These are phyloP conservation scores for Meleagris gallopavo DNA, from an alignment of 2,113 vertebrate genomes.

Conservation along the genomic window DNA sequence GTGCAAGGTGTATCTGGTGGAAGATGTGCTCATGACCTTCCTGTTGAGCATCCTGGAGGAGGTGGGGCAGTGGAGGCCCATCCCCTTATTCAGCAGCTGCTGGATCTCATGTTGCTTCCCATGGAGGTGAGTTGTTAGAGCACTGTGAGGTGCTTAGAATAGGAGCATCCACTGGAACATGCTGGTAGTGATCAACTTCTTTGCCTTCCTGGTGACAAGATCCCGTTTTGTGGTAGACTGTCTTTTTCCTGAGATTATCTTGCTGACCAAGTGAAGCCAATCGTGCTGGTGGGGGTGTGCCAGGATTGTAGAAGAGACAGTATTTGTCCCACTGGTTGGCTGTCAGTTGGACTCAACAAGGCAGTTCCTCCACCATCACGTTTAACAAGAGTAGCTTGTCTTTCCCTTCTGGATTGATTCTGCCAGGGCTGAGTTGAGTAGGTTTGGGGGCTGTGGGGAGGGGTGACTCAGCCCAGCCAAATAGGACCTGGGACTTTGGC, in stretches of 20 bases:
- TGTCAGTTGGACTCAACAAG: not conserved
- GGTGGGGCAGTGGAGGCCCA: too few species aligned
- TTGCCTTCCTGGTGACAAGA: not conserved
- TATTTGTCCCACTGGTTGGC: not conserved
- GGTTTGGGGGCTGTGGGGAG: not conserved
- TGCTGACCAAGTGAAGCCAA: not conserved
- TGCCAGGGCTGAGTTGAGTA: not conserved
- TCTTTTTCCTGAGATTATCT: not conserved
- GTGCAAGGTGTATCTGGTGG: slow-evolving; percentile 96
- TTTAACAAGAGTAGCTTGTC: not conserved
- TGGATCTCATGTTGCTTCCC: slow-evolving; percentile 97
- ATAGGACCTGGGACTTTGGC: not conserved
- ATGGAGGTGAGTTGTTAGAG: slow-evolving; percentile 88
- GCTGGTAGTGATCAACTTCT: not conserved
- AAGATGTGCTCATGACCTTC: slow-evolving; percentile 95
- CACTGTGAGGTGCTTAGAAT: not conserved
- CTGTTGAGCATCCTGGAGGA: slow-evolving; percentile 89
- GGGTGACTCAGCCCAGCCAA: not conserved
- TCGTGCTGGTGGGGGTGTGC: not conserved
- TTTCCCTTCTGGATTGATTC: not conserved
- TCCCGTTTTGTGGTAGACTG: not conserved
- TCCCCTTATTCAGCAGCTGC: slow-evolving; percentile 89
- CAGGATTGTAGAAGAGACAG: not conserved
- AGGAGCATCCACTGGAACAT: not conserved
- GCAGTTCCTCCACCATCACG: not conserved